These are phyloP conservation scores for Cecidostiba fungosa DNA, from an alignment of 2,888 invertebrate species.

Conservation along the genomic window DNA sequence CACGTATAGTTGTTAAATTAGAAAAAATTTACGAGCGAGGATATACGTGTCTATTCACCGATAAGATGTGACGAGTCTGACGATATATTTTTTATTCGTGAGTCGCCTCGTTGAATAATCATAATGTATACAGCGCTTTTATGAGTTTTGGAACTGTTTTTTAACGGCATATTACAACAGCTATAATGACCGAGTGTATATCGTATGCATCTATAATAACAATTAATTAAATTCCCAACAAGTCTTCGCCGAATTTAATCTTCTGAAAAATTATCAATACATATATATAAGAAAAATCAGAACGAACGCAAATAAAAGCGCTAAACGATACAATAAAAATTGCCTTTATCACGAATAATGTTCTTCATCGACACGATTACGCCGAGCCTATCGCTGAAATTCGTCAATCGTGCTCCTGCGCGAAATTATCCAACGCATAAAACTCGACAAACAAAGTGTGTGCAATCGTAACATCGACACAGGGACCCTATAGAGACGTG, in stretches of 20 bases:
- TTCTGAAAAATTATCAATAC: background rate
- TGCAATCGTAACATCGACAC: background rate
- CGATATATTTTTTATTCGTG: background rate
- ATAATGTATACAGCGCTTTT: background rate
- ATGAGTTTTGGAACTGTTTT: background rate
- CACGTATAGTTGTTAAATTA: no score
- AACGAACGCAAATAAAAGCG: background rate
- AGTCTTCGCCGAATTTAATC: background rate
- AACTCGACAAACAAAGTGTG: background rate
- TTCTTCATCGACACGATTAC: background rate
- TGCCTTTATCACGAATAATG: background rate
- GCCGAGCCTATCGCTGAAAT: background rate
- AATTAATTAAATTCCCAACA: background rate
- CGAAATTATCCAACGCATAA: background rate
- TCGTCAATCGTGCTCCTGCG: background rate
- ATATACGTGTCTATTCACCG: no score
- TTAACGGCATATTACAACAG: constrained; percentile 8
- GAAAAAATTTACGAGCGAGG: no score
- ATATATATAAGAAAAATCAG: background rate
- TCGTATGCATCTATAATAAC: background rate
- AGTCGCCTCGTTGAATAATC: no score
- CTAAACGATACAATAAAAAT: background rate
- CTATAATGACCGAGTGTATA: background rate
- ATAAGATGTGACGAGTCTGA: background rate
- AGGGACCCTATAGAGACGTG: constrained; percentile 27